A percentile compares a stretch with the other conserved stretches of the same genome.
These are phyloP conservation scores for Nannoperca obscura DNA, from an alignment of 2,797 vertebrate genomes.

Conservation along the genomic window DNA sequence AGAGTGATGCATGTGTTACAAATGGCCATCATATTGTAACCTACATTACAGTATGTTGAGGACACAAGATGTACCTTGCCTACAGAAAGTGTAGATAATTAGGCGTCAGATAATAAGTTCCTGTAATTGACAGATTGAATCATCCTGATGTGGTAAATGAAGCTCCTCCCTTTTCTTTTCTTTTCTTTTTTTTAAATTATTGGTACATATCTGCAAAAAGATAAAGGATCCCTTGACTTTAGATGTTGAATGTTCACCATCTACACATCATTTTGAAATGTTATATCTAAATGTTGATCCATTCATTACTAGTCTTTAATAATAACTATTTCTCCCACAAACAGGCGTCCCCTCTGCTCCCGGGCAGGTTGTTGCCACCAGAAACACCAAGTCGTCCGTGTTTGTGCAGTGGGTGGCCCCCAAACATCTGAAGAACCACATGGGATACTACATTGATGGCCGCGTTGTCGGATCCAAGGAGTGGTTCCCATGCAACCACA, in stretches of 20 bases:
- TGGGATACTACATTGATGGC: slow-evolving; percentile 96
- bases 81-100: background rate
- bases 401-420: slow-evolving; percentile 94
- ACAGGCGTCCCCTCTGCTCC: slow-evolving; percentile 92
- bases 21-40: background rate
- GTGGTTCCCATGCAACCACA: slow-evolving; percentile 95
- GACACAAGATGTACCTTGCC: background rate
- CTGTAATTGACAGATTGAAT: background rate
- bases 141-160: background rate
- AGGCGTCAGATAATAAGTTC: background rate
- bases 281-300: background rate
- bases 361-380: slow-evolving; percentile 88
- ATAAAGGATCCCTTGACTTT: background rate
- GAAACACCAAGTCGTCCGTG: slow-evolving; percentile 94
- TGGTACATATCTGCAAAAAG: background rate
- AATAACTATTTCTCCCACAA: rapidly evolving
- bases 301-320: background rate
- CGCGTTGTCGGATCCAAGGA: slow-evolving; percentile 88
- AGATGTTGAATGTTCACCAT: background rate
- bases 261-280: background rate
- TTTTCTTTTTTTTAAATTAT: no score
- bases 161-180: no score
- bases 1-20: background rate
- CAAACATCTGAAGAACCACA: slow-evolving; percentile 87
- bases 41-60: background rate